Evolutionary conservation across 1,140 invertebrate genomes (phyloP), one percentile per base, ranked within the genome.

Genomic region (Apocrypta bakeri): DNA sequence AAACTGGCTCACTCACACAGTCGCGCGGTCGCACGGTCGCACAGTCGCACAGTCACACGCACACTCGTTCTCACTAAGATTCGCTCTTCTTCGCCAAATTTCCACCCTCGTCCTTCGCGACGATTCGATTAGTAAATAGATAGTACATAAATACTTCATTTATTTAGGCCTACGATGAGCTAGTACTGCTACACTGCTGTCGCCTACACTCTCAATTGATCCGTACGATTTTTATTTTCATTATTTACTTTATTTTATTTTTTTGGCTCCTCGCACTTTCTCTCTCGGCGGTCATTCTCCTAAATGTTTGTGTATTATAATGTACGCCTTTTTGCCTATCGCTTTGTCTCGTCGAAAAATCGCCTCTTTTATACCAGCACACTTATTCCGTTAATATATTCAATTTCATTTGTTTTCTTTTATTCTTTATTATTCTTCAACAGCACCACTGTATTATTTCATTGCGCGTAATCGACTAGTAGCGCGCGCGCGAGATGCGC

Each of bases 141-240:
- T 87, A 88, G 87, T 87, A 88, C 85, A 90, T 89, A 90, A 90
- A 88, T 90, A 90, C 86, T 90, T 89, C 37, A 79, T 86, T 87
- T 88, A 90, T 87, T 92, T 92, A 92, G 91, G 90, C 91, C 91
- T 91, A 90, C 87, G 86, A 85, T 91, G 88, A 90, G 88, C 88
- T 90, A 90, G 86, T 90, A 86, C 86, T 88, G 86, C 85, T 87
- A 85, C 81, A 73, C 66, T 84, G 79, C 63, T 81, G 77, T 85
- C 68, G 64, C 37, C 72, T 75, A 72, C 48, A n/a, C 48, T 21
- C 17, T 81, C 40, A 69, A 63, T 84, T 25, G 48, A 61, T 63
- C n/a, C 64, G n/a, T 48, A 42, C 33, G 33, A 4, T 40, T 37
- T 72, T 72, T 24, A 24, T 72, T 72, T 72, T 6, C n/a, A n/a